Base-by-base conservation (phyloP, 2,113 vertebrate species). In the Upupa epops region DNA sequence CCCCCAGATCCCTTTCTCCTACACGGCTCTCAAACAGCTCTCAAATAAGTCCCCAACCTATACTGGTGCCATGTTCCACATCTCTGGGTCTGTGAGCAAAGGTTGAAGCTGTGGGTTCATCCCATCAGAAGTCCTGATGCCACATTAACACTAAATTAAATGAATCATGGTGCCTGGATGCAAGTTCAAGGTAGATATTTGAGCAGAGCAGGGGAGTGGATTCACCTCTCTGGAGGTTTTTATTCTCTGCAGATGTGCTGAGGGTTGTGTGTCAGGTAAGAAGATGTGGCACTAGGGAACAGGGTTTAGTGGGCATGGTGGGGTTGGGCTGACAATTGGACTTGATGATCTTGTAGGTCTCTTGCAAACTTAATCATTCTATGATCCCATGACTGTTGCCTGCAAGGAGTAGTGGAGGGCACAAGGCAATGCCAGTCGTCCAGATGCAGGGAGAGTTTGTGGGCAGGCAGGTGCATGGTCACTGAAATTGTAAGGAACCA, bases 31-130 rank as follows among this genome's bases (percentile, higher is more conserved):
- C n/a, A n/a, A n/a, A n/a, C n/a, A n/a, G n/a, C n/a, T n/a, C n/a
- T n/a, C n/a, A n/a, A n/a, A n/a, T n/a, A n/a, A n/a, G n/a, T n/a
- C n/a, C n/a, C n/a, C n/a, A n/a, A n/a, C n/a, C n/a, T n/a, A n/a
- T n/a, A n/a, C n/a, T n/a, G n/a, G n/a, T n/a, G n/a, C n/a, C n/a
- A 0, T 3, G 49, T 26, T 63, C 70, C 51, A 6, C 0, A 31
- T 7, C 8, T 8, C 59, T 37, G 58, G 13, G 32, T 9, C 42
- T 37, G 13, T 6, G 13, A 51, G 45, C 46, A 61, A 40, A 78
- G 5, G 14, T 9, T 37, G 56, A 64, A 52, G 36, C 25, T 46
- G 17, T 26, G 36, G 7, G n/a, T 52, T 73, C 32, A 42, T 34
- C 24, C 20, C 21, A 5, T 46, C 64, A 29, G 56, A 70, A 77